Percentiles rank a stretch among this genome's conserved stretches.
These are phyloP conservation scores for Selenia dentaria DNA, from an alignment of 2,888 invertebrate genomes.

Conservation along the genomic window DNA sequence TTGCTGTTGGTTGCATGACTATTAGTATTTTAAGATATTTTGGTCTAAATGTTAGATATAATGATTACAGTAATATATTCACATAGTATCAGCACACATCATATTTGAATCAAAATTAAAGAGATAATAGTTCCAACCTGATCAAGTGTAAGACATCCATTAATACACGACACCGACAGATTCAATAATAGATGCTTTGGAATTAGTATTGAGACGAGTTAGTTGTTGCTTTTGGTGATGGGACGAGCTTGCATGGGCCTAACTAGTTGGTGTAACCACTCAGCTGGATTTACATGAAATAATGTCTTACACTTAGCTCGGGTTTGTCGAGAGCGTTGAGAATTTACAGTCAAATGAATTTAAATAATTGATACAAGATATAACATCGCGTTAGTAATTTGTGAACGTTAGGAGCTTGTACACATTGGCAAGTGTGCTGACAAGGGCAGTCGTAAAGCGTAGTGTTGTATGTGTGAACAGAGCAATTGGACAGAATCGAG, in stretches of 20 bases:
- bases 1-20: constrained; percentile 80
- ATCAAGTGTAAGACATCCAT: constrained; percentile 75
- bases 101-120: constrained; percentile 71
- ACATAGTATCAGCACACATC: constrained; percentile 82
- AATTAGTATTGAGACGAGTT: constrained; percentile 44
- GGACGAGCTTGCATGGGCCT: constrained; percentile 60
- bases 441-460: constrained; percentile 61
- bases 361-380: constrained; percentile 32
- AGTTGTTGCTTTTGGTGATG: constrained; percentile 55
- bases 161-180: constrained; percentile 41
- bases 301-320: constrained; percentile 77
- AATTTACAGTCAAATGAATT: constrained; percentile 69
- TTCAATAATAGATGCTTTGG: constrained; percentile 58
- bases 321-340: constrained; percentile 84
- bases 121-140: constrained; percentile 59
- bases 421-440: constrained; percentile 47
- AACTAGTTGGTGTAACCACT: constrained; percentile 50
- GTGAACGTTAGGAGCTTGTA: constrained; percentile 67
- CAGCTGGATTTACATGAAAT: constrained; percentile 43
- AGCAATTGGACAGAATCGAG: constrained; percentile 99
- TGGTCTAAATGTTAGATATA: constrained; percentile 75
- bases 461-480: constrained; percentile 85
- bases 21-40: constrained; percentile 61
- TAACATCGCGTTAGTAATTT: constrained; percentile 43
- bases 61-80: constrained; percentile 68